These are phyloP conservation scores for Pocillopora verrucosa DNA, from an alignment of 64 coral and sea anemone genomes.

Conservation along the genomic window DNA sequence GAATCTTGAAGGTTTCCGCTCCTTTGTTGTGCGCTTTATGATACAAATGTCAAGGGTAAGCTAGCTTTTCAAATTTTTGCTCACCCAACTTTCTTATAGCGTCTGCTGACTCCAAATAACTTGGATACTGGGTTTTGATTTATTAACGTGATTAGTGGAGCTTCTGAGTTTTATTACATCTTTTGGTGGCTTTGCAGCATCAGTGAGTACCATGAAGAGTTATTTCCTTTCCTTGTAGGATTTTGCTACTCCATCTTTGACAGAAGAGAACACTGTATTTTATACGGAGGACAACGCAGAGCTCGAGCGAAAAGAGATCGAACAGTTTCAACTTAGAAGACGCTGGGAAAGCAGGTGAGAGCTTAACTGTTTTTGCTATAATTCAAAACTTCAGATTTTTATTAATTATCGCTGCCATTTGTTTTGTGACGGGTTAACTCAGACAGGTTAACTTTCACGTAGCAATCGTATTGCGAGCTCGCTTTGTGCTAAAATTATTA, in stretches of 20 bases:
- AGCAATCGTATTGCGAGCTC: too few species aligned
- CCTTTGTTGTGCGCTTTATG: slow-evolving; percentile 86
- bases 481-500: too few species aligned
- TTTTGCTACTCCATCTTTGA: slow-evolving; percentile 80
- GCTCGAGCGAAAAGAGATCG: slow-evolving; percentile 64
- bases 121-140: too few species aligned
- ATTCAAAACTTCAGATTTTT: background rate
- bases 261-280: slow-evolving; percentile 49
- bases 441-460: too few species aligned
- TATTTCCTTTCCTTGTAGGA: slow-evolving; percentile 39
- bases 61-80: background rate
- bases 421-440: too few species aligned
- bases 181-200: background rate
- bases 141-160: too few species aligned
- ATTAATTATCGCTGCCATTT: too few species aligned
- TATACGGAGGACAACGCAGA: slow-evolving; percentile 1
- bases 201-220: background rate
- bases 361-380: background rate
- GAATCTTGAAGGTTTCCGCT: slow-evolving; percentile 71
- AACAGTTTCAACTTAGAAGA: slow-evolving; percentile 54
- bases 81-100: too few species aligned
- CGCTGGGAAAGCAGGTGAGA: slow-evolving; percentile 73
- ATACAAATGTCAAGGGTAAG: slow-evolving; percentile 94
- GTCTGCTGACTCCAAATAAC: background rate
- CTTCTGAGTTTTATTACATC: too few species aligned